A percentile compares a stretch with the other conserved stretches of the same genome.
phyloP scores from a whole-genome alignment of 2,797 vertebrate species.

The Champsocephalus gunnari region DNA sequence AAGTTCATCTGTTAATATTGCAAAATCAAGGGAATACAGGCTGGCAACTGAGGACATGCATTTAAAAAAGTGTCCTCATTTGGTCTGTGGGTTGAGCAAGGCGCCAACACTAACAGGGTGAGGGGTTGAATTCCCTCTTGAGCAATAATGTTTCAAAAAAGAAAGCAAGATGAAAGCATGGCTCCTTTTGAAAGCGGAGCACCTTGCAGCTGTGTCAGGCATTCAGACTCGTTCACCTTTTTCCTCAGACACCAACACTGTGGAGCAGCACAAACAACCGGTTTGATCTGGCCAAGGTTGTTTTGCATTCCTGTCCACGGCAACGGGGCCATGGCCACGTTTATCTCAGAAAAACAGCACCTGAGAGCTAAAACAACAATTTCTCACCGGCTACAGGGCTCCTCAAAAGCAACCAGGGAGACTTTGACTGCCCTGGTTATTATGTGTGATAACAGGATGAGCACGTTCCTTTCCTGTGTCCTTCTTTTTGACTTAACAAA shows the following conservation, averaged over 20 bases:
- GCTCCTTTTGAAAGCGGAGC: not conserved
- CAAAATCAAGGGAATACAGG: constrained; percentile 42
- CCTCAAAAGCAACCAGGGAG: constrained; percentile 7
- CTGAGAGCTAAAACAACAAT: constrained; percentile 69
- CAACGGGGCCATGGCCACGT: constrained; percentile 61
- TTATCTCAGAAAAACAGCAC: constrained; percentile 81
- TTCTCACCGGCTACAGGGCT: constrained; percentile 21
- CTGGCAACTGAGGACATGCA: constrained; percentile 29
- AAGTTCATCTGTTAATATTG: constrained; percentile 67
- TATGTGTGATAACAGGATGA: not conserved
- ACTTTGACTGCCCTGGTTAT: not conserved
- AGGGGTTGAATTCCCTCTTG: constrained; percentile 21
- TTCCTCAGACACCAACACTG: constrained; percentile 81
- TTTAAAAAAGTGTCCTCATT: constrained; percentile 26
- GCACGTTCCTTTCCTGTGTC: not conserved
- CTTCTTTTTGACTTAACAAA: constrained; percentile 18
- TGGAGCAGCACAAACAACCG: constrained; percentile 86
- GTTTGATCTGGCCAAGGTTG: constrained; percentile 93
- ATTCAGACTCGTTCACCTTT: constrained; percentile 80
- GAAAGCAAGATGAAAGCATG: not conserved
- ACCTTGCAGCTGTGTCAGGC: constrained; percentile 38
- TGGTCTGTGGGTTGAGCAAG: constrained; percentile 34
- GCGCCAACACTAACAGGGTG: not conserved
- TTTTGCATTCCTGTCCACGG: constrained; percentile 88
- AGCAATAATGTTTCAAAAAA: not conserved